phyloP scores from a whole-genome alignment of 2,888 invertebrate species.

The Sminthurinus aureus region DNA sequence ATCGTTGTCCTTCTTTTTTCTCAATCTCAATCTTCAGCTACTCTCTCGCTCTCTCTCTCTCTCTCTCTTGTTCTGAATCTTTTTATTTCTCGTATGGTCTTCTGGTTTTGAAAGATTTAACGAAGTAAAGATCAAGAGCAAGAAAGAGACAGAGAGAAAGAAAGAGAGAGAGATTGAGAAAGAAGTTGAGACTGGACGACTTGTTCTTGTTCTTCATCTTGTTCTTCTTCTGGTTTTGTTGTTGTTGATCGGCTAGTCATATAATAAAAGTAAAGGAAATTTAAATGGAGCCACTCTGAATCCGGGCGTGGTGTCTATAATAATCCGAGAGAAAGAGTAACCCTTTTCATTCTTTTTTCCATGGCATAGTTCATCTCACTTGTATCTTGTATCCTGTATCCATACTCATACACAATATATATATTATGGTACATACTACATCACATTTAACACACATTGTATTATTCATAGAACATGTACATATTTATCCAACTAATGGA shows the following conservation, averaged over 20 bases:
- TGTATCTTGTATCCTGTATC: not conserved
- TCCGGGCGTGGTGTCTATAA: slow-evolving; percentile 48
- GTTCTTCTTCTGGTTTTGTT: slow-evolving; percentile 31
- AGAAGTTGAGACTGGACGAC: slow-evolving; percentile 24
- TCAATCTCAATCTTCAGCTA: no score
- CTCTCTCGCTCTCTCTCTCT: not conserved
- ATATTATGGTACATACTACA: not conserved
- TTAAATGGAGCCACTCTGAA: slow-evolving; percentile 50
- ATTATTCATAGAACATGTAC: not conserved
- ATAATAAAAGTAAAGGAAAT: slow-evolving; percentile 48
- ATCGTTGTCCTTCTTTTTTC: no score
- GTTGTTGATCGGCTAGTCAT: slow-evolving; percentile 48
- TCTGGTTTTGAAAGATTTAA: no score
- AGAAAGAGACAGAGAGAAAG: not conserved
- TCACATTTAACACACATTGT: no score
- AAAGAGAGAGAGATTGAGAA: not conserved
- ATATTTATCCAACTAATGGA: not conserved
- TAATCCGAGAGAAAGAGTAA: slow-evolving; percentile 47
- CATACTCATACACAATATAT: no score
- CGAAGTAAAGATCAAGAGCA: no score
- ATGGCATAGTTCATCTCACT: slow-evolving; percentile 9
- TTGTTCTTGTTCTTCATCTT: slow-evolving; percentile 41
- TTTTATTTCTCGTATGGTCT: not conserved
- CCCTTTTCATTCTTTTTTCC: slow-evolving; percentile 41
- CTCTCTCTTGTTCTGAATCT: not conserved